Conservation (phyloP, 2,797 vertebrate species). For the Brachyrhaphis roseni region DNA sequence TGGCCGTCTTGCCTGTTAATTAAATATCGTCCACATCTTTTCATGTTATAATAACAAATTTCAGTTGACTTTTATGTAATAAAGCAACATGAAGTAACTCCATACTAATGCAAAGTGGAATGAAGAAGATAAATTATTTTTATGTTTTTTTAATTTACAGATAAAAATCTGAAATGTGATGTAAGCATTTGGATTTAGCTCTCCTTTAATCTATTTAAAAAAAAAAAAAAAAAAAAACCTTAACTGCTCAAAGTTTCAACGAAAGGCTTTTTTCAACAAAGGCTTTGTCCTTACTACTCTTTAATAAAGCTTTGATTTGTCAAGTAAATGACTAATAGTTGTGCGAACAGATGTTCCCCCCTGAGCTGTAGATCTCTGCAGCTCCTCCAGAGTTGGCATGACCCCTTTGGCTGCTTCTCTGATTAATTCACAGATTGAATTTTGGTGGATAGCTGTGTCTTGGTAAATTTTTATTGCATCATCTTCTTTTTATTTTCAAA, state of each 20-base stretch:
- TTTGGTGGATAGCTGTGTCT: background rate
- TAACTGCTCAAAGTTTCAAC: background rate
- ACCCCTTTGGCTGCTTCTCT: background rate
- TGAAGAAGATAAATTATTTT: background rate
- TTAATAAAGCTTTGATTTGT: background rate
- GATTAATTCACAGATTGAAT: background rate
- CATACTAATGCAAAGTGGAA: background rate
- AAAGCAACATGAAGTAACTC: background rate
- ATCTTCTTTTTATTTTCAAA: background rate
- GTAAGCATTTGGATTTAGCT: background rate
- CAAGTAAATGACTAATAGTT: background rate
- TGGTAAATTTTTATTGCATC: background rate
- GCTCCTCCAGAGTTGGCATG: background rate
- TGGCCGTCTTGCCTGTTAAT: conserved; percentile 62
- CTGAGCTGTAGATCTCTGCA: background rate
- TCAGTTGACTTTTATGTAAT: background rate
- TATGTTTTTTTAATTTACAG: background rate
- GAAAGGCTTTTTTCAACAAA: background rate
- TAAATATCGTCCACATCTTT: background rate
- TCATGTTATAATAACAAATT: background rate
- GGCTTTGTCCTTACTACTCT: background rate
- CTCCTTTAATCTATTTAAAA: too few relatives aligned
- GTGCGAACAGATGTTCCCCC: background rate
- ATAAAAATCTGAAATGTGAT: background rate
- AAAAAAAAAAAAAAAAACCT: too few relatives aligned